Evolutionary conservation across 2,888 invertebrate genomes (phyloP).

Genomic region (Dryocosmus kuriphilus): DNA sequence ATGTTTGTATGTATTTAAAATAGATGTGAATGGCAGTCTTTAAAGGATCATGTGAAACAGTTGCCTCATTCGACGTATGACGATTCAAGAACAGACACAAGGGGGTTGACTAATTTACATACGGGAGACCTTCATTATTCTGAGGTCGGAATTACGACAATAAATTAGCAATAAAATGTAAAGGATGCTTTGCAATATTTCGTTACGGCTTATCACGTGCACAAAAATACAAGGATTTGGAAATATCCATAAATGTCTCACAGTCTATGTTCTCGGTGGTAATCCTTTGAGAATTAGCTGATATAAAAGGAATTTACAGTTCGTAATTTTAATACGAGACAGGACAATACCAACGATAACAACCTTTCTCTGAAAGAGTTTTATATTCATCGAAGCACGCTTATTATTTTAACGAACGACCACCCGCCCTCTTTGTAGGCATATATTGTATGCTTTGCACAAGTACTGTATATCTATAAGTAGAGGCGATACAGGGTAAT

Average conservation of each 20-base stretch:
- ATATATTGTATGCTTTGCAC: background rate
- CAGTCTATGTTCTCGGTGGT: background rate
- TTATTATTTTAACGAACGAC: slow-evolving; percentile 67
- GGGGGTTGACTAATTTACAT: background rate
- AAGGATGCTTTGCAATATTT: slow-evolving; percentile 18
- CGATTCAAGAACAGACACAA: background rate
- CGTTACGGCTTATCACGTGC: background rate
- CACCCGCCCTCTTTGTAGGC: slow-evolving; percentile 28
- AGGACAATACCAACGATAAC: slow-evolving; percentile 39
- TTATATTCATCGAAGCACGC: slow-evolving; percentile 59
- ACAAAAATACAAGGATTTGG: background rate
- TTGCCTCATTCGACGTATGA: background rate
- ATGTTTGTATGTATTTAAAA: too few relatives aligned
- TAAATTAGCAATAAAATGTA: slow-evolving; percentile 13
- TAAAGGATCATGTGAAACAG: background rate
- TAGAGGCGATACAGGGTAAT: slow-evolving; percentile 51
- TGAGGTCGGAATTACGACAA: background rate
- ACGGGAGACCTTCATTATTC: background rate
- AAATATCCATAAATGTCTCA: slow-evolving; percentile 32
- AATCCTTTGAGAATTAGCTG: slow-evolving; percentile 21
- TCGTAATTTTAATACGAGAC: slow-evolving; percentile 28
- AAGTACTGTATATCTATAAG: background rate
- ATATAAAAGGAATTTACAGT: slow-evolving; percentile 17
- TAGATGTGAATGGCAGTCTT: background rate
- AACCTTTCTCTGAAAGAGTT: slow-evolving; percentile 46